Percentiles rank a stretch among this genome's conserved stretches.
Evolutionary conservation across 2,113 vertebrate species (phyloP).

Genomic region (Sciurus niger): DNA sequence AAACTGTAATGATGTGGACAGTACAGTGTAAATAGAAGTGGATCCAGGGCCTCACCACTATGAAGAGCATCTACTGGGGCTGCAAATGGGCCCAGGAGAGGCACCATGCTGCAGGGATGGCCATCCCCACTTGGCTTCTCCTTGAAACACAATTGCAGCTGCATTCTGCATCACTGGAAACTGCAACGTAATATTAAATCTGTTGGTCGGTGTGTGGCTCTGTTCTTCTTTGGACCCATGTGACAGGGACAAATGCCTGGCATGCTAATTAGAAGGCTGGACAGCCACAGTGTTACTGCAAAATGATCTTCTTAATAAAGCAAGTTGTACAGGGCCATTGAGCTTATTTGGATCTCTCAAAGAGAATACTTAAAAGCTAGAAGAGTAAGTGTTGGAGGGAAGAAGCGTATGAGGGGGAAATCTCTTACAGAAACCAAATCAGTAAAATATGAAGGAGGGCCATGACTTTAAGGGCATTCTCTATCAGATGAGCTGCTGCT

Average conservation of each 20-base stretch:
- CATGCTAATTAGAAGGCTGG: not conserved
- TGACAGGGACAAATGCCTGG: not conserved
- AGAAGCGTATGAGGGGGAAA: not conserved
- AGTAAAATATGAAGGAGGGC: not conserved
- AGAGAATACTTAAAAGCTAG: not conserved
- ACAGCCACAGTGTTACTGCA: not conserved
- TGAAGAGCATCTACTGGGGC: slow-evolving; percentile 38
- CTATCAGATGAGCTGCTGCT: not conserved
- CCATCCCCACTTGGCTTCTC: no score
- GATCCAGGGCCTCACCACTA: slow-evolving; percentile 20
- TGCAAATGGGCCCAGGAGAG: not conserved
- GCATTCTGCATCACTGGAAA: no score
- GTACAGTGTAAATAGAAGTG: slow-evolving; percentile 36
- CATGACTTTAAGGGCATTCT: not conserved
- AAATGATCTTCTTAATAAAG: not conserved
- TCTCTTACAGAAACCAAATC: not conserved
- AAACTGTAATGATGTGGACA: not conserved
- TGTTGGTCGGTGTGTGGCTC: slow-evolving; percentile 69
- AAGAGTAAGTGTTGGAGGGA: not conserved
- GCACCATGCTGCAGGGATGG: no score
- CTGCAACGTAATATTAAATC: slow-evolving; percentile 67
- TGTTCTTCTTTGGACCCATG: slow-evolving; percentile 51
- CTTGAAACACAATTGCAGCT: no score
- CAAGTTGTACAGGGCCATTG: not conserved
- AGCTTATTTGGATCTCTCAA: not conserved